Evolutionary conservation across 1,140 invertebrate genomes (phyloP), one percentile per base, ranked within the genome.

Genomic region (Heliconius hermathena): DNA sequence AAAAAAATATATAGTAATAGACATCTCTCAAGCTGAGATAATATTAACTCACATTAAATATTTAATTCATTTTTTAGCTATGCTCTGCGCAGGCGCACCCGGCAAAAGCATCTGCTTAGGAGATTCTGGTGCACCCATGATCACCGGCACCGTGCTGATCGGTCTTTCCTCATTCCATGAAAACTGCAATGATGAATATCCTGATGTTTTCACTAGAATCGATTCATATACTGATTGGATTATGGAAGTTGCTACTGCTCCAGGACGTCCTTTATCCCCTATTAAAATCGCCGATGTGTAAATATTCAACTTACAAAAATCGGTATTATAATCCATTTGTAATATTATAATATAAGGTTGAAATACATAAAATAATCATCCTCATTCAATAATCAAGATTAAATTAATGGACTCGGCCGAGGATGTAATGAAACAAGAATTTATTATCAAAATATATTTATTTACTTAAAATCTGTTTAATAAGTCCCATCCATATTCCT

Each of bases 41-140:
- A 72, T 38, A 72, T 9, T 41, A 41, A 41, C 13, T 26, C 13
- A 71, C 70, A 71, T 20, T 71, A 33, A 72, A 60, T 72, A n/a
- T n/a, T n/a, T n/a, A 16, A 33, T 54, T 76, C 73, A 79, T 22
- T 71, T 86, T 86, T 0, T 77, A 92, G 90, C 77, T 9, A 85
- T 87, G 1, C 83, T 91, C 54, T 92, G 91, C 83, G 90, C 89
- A 0, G 52, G 49, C 0, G 83, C 80, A 6, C 77, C 77, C 8
- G 86, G 82, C 20, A 46, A 46, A 1, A 87, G 88, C 26, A 84
- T 81, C n/a, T 92, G 91, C 66, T 26, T 75, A 13, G 90, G 90
- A 5, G 89, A 91, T 83, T 85, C 88, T 6, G 91, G 91, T 2
- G 90, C 91, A 3, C 90, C 90, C 9, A 85, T 90, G 85, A 85